Evolutionary conservation across 1,140 invertebrate genomes (phyloP), one percentile per base, ranked within the genome.

Genomic region (Drosophila tani): DNA sequence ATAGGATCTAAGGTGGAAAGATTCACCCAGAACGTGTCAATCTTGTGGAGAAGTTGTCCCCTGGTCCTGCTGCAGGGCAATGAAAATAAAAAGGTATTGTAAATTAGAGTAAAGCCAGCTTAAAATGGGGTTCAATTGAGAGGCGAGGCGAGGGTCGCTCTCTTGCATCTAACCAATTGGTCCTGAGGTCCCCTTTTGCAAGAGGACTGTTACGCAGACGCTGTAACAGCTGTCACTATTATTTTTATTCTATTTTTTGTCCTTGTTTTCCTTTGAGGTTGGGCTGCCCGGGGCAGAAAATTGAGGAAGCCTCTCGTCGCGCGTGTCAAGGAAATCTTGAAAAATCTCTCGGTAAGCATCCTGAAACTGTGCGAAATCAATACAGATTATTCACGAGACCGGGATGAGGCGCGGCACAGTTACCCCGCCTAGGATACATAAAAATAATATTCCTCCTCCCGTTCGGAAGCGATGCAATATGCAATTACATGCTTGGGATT

Each of bases 401-500:
- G 57, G 75, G 45, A 60, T 65, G 47, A 83, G 80, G 62, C 66
- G 79, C 21, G 21, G 21, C 21, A 82, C 58, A 74, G 38, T 59
- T 64, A 38, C 62, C 58, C 55, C 50, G 67, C 58, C 80, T 43
- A 35, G 32, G 38, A 57, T 35, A n/a, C 21, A 41, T 14, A 38
- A 24, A 56, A 56, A 57, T 45, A 59, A 24, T 24, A 24, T 43
- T 17, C 32, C 24, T 35, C 51, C 51, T 19, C 8, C 15, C 17
- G 17, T 53, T 19, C 27, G 17, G 29, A 9, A 38, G 12, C 32
- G 29, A 38, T 83, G 81, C 76, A 84, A 83, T 73, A 49, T 75
- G 79, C 75, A 91, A 91, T 91, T 91, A 91, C 81, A 91, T 82
- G 88, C 79, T 64, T 82, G 79, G 79, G 79, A 91, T 88, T 82